Percentiles rank a stretch among this genome's conserved stretches.
Evolutionary conservation across 2,888 invertebrate genomes (phyloP).

Genomic region (Heliothis peltigera): DNA sequence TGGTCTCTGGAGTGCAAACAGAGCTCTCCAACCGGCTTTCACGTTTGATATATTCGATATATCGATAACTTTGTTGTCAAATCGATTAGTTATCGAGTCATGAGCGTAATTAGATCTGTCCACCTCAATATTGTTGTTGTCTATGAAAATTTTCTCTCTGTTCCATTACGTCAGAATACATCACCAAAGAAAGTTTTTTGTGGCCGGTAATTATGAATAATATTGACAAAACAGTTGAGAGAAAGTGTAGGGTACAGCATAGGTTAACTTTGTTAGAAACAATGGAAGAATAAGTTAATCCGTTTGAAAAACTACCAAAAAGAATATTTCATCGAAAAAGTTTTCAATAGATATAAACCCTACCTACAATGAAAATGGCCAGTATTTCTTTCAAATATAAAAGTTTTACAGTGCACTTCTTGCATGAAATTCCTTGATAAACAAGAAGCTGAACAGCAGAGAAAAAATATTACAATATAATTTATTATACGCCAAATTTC

Average conservation of each 20-base stretch:
- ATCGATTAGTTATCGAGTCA: conserved; percentile 28
- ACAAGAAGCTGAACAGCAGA: not conserved
- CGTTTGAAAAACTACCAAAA: not conserved
- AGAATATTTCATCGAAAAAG: not conserved
- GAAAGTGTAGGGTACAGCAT: conserved; percentile 40
- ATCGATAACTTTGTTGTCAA: conserved; percentile 41
- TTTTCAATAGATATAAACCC: not conserved
- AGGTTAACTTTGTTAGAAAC: conserved; percentile 1
- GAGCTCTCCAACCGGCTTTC: conserved; percentile 48
- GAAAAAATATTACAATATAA: conserved; percentile 17
- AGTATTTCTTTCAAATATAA: not conserved
- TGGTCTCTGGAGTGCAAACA: conserved; percentile 47
- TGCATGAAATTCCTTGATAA: conserved; percentile 1
- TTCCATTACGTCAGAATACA: conserved; percentile 38
- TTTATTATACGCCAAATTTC: conserved; percentile 51
- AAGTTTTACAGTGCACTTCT: not conserved
- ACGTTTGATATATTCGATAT: conserved; percentile 25
- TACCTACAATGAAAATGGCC: not conserved
- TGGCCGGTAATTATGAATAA: conserved; percentile 53
- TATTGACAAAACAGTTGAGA: conserved; percentile 51
- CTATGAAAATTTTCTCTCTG: conserved; percentile 40
- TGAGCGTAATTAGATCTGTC: conserved; percentile 12
- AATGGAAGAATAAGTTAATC: not conserved
- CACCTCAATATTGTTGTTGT: conserved; percentile 15
- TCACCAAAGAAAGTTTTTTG: conserved; percentile 57